phyloP scores from a whole-genome alignment of 2,888 invertebrate genomes.

The Mythimna loreyi region DNA sequence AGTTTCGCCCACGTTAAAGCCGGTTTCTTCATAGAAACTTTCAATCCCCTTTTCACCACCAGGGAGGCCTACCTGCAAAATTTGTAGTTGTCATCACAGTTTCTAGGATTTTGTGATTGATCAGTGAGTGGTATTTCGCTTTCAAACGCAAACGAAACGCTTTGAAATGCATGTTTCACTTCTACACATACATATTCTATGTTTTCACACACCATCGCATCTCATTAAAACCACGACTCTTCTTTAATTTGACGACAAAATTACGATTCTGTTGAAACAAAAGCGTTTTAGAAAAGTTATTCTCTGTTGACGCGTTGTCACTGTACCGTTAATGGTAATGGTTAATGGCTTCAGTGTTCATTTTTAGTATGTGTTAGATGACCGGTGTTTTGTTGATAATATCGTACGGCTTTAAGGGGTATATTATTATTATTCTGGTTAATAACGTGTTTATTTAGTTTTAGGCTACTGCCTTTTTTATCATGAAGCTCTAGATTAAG shows the following conservation, averaged over 20 bases:
- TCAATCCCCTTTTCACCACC: no score
- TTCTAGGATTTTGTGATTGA: no score
- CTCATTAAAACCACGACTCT: conserved; percentile 45
- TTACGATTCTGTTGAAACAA: conserved; percentile 47
- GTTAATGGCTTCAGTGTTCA: conserved; percentile 18
- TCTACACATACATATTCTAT: conserved; percentile 8
- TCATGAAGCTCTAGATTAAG: no score
- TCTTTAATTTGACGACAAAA: conserved; percentile 64
- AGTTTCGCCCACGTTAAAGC: no score
- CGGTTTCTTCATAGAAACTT: no score
- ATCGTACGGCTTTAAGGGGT: not conserved
- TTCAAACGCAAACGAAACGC: no score
- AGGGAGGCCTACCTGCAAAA: no score
- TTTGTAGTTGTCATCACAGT: no score
- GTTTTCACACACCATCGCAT: conserved; percentile 36
- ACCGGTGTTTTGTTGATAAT: conserved; percentile 12
- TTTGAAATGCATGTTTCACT: not conserved
- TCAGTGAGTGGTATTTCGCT: no score
- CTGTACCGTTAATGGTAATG: conserved; percentile 23
- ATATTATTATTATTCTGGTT: not conserved
- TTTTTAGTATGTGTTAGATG: conserved; percentile 24
- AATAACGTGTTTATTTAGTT: not conserved
- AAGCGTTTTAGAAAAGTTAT: conserved; percentile 43
- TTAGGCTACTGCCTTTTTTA: not conserved
- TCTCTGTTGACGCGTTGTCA: conserved; percentile 45